phyloP scores from a whole-genome alignment of 2,797 vertebrate genomes.

The Periophthalmus magnuspinnatus region DNA sequence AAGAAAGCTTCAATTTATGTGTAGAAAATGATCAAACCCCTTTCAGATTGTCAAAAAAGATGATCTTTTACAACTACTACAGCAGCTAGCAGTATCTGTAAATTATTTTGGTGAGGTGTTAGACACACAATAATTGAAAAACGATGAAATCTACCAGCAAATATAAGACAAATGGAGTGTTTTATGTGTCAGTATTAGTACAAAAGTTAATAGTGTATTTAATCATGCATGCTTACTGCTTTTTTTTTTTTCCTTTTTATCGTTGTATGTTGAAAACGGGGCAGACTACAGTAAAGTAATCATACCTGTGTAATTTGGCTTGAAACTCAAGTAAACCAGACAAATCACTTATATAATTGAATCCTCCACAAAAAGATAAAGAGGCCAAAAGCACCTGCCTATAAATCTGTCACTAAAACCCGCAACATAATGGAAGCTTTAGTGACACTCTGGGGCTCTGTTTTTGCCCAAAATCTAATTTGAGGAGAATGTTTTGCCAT shows the following conservation, averaged over 20 bases:
- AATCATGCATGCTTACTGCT: not conserved
- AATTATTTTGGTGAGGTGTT: too few species aligned
- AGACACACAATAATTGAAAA: too few species aligned
- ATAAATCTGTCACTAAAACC: constrained; percentile 70
- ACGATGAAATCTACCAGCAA: too few species aligned
- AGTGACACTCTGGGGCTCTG: constrained; percentile 71
- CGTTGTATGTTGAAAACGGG: not conserved
- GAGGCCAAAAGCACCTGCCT: constrained; percentile 68
- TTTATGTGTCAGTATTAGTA: too few species aligned
- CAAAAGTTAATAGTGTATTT: not conserved
- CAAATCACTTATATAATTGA: constrained; percentile 66
- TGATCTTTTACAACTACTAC: not conserved
- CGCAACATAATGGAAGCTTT: constrained; percentile 63
- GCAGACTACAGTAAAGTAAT: constrained; percentile 1
- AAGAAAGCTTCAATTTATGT: not conserved
- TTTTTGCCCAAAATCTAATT: constrained; percentile 66
- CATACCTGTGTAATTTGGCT: constrained; percentile 16
- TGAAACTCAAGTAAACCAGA: constrained; percentile 34
- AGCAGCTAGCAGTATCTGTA: not conserved
- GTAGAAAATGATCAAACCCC: not conserved
- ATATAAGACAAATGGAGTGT: too few species aligned
- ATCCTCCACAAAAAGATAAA: constrained; percentile 66
- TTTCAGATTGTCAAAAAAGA: not conserved
- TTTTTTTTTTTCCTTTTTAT: too few species aligned
- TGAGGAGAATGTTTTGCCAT: constrained; percentile 41